Conservation (phyloP, 1,140 invertebrate species). For the Coenobita brevimanus region DNA sequence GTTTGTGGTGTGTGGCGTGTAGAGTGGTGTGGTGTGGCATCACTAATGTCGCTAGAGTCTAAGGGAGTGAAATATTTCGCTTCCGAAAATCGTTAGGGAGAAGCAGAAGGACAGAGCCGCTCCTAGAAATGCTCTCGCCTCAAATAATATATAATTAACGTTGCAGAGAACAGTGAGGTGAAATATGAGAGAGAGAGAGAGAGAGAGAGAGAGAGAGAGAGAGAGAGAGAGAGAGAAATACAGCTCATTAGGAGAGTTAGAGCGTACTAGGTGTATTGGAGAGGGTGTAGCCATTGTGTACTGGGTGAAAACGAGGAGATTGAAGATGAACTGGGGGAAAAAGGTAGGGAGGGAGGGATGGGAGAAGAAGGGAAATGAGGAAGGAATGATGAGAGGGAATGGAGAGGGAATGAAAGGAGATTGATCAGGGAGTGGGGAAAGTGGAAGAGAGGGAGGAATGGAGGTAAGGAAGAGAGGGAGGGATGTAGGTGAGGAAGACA, state of each 20-base stretch:
- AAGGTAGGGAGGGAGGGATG: not conserved
- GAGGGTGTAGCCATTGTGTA: not conserved
- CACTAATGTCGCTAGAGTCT: too few relatives aligned
- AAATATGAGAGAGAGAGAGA: not conserved
- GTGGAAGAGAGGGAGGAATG: not conserved
- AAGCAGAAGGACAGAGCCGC: not conserved
- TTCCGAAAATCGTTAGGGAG: not conserved
- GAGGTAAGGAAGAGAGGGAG: constrained; percentile 1
- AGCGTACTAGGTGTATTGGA: too few relatives aligned
- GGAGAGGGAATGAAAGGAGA: too few relatives aligned
- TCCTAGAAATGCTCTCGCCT: not conserved
- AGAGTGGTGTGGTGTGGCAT: too few relatives aligned
- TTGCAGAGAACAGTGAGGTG: not conserved
- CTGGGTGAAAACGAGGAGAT: not conserved
- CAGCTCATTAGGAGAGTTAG: not conserved
- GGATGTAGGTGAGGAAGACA: not conserved
- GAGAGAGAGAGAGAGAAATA: not conserved
- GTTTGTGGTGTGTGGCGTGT: too few relatives aligned
- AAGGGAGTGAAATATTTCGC: not conserved
- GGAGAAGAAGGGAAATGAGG: not conserved
- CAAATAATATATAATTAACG: not conserved
- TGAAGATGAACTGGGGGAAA: not conserved
- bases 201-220: not conserved
- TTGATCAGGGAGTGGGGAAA: too few relatives aligned
- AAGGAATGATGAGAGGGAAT: not conserved